Conservation (phyloP, 2,113 vertebrate genomes). For the Archocentrus centrarchus region DNA sequence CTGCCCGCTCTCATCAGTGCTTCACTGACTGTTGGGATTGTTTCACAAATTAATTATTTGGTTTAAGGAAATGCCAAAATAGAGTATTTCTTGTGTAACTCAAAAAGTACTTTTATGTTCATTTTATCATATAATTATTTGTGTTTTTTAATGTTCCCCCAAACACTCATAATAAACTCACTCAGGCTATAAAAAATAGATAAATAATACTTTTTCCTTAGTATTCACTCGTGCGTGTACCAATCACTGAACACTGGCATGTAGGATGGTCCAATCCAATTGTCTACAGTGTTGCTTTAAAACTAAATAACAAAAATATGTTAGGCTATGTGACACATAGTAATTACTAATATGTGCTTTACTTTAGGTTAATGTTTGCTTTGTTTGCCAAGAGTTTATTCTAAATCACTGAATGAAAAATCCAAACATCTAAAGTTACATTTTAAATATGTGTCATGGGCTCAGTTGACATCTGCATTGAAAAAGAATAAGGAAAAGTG, state of each 20-base stretch:
- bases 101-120: not conserved
- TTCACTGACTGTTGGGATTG: not conserved
- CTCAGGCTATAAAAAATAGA: not conserved
- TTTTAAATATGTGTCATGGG: conserved; percentile 35
- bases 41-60: not conserved
- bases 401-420: conserved; percentile 18
- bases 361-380: conserved; percentile 2
- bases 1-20: not conserved
- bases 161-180: not conserved
- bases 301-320: not conserved
- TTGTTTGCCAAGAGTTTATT: conserved; percentile 7
- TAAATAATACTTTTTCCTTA: not conserved
- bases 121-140: not conserved
- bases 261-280: not conserved
- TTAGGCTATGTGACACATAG: not conserved
- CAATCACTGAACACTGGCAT: not conserved
- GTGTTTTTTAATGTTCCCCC: not conserved
- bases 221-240: not conserved
- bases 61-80: not conserved
- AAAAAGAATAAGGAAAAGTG: conserved; percentile 20
- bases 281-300: not conserved
- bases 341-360: not conserved
- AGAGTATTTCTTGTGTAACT: not conserved
- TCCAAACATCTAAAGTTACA: conserved; percentile 27
- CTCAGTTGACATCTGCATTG: conserved; percentile 18